phyloP scores from a whole-genome alignment of 2,113 vertebrate species.

The Channa argus region DNA sequence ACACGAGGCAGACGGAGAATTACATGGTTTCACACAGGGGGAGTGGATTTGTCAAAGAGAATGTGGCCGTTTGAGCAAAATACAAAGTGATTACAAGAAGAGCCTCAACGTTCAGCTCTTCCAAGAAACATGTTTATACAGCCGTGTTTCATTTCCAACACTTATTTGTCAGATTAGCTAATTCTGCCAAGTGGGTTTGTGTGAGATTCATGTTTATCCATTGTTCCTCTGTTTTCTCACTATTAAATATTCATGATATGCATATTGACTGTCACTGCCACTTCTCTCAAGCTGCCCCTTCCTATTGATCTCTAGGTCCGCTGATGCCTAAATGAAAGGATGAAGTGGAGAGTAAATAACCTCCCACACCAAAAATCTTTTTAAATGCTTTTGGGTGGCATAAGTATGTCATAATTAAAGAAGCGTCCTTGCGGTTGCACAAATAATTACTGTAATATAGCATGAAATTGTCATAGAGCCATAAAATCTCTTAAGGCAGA shows the following conservation, averaged over 20 bases:
- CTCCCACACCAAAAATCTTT: background rate
- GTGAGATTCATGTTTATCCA: constrained; percentile 32
- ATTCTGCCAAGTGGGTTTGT: constrained; percentile 25
- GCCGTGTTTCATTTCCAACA: constrained; percentile 22
- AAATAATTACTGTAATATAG: background rate
- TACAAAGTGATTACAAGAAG: constrained; percentile 11
- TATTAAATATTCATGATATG: constrained; percentile 60
- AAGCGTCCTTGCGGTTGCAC: background rate
- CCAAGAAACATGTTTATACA: constrained; percentile 28
- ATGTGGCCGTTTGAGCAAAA: constrained; percentile 26
- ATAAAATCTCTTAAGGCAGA: background rate
- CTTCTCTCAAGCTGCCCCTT: constrained; percentile 23
- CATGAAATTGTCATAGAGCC: background rate
- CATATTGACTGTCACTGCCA: constrained; percentile 45
- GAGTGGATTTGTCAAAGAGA: constrained; percentile 24
- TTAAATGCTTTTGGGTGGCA: background rate
- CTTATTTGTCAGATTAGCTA: constrained; percentile 41
- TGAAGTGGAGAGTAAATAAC: constrained; percentile 13
- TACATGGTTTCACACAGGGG: constrained; percentile 16
- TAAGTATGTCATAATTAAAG: constrained; percentile 1
- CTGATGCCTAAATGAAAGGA: constrained; percentile 12
- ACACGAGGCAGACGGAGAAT: constrained; percentile 50
- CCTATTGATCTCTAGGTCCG: constrained; percentile 17
- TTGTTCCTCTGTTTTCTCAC: constrained; percentile 41
- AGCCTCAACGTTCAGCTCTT: background rate